These are phyloP conservation scores for Phylloscopus trochiloides DNA, from an alignment of 2,113 vertebrate genomes.

Conservation along the genomic window DNA sequence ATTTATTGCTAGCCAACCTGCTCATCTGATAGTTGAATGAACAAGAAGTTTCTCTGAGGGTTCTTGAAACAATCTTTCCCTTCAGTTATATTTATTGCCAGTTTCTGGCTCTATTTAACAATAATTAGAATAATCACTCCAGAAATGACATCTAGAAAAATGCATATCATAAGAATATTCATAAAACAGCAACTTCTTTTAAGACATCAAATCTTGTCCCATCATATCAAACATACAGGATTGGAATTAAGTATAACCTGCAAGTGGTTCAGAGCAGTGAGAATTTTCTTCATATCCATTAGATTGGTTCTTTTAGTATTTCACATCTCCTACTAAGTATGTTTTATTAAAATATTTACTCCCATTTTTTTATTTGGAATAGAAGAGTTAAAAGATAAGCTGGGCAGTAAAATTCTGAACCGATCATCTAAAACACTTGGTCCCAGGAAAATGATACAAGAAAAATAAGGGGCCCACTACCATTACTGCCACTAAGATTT, in stretches of 20 bases:
- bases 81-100: not conserved
- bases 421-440: not conserved
- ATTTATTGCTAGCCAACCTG: not conserved
- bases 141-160: not conserved
- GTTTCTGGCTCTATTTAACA: not conserved
- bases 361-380: not conserved
- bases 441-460: slow-evolving; percentile 17
- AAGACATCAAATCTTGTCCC: not conserved
- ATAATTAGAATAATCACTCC: not conserved
- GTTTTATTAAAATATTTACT: not conserved
- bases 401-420: not conserved
- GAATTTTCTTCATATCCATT: not conserved
- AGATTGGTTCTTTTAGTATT: not conserved
- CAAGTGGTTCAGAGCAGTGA: not conserved
- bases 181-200: not conserved
- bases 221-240: not conserved
- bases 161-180: not conserved
- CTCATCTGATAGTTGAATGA: not conserved
- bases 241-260: not conserved
- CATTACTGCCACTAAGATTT: not conserved
- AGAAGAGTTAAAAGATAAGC: not conserved
- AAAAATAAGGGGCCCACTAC: not conserved
- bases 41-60: not conserved
- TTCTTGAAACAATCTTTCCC: not conserved
- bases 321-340: not conserved